A percentile compares a stretch with the other conserved stretches of the same genome.
These are phyloP conservation scores for Megalops atlanticus DNA, from an alignment of 2,113 vertebrate genomes.

Conservation along the genomic window DNA sequence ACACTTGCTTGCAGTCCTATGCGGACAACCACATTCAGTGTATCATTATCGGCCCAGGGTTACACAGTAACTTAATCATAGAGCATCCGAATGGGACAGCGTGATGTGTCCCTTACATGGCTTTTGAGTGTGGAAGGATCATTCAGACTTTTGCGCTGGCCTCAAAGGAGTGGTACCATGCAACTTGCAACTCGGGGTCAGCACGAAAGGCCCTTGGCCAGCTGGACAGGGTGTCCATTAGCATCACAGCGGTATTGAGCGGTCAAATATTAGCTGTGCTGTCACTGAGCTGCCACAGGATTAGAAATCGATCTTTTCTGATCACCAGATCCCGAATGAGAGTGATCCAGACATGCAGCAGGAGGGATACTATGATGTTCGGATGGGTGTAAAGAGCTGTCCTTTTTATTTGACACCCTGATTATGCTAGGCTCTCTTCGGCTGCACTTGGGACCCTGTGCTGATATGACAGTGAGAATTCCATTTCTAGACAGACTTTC, in stretches of 20 bases:
- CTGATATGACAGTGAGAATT: no score
- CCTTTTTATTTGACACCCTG: no score
- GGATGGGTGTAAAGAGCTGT: no score
- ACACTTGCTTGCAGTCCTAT: background rate
- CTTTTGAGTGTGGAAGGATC: background rate
- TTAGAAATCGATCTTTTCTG: background rate
- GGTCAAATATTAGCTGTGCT: background rate
- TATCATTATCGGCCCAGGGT: background rate
- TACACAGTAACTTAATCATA: background rate
- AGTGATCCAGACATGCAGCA: no score
- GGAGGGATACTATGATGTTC: no score
- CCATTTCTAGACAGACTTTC: no score
- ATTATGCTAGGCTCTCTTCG: no score
- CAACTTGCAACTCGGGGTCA: no score
- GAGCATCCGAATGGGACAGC: background rate
- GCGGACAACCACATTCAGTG: background rate
- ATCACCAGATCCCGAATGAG: no score
- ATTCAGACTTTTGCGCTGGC: no score
- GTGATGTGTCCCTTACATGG: background rate
- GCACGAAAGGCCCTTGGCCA: background rate
- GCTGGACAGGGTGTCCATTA: background rate
- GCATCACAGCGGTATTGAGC: background rate
- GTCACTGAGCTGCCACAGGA: background rate
- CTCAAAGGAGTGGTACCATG: no score
- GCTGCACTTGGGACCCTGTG: no score